phyloP scores from a whole-genome alignment of 1,140 invertebrate genomes.

The Pseudomyrmex sp. region DNA sequence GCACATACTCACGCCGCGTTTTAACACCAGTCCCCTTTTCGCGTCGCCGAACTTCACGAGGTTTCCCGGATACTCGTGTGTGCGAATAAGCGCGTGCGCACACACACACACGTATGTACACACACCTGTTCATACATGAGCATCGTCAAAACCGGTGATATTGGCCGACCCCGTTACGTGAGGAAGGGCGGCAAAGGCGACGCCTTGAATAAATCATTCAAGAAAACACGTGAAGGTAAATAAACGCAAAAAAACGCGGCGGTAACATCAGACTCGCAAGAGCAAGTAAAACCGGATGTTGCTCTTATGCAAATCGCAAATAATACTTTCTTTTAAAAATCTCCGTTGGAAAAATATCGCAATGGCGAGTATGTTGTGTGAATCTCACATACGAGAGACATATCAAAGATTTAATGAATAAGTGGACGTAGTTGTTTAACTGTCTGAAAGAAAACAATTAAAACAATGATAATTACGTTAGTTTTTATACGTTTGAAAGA shows the following conservation, averaged over 20 bases:
- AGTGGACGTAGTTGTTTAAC: no score
- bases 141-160: background rate
- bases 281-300: constrained; percentile 3
- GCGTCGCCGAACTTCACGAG: constrained; percentile 16
- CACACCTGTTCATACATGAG: constrained; percentile 19
- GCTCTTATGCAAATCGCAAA: constrained; percentile 37
- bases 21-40: constrained; percentile 26
- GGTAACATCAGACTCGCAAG: background rate
- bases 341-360: constrained; percentile 14
- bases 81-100: no score
- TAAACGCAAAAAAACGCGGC: background rate
- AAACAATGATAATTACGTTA: no score
- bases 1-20: constrained; percentile 27
- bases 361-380: background rate
- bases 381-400: background rate
- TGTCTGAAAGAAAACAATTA: no score
- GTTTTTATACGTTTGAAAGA: background rate
- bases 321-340: constrained; percentile 19
- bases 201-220: constrained; percentile 38
- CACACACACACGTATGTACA: background rate
- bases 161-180: constrained; percentile 18
- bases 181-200: constrained; percentile 38
- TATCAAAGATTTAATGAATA: no score
- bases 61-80: constrained; percentile 12
- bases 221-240: background rate